Conservation (phyloP, 1,140 invertebrate genomes). For the Drosophila micromelanica region DNA sequence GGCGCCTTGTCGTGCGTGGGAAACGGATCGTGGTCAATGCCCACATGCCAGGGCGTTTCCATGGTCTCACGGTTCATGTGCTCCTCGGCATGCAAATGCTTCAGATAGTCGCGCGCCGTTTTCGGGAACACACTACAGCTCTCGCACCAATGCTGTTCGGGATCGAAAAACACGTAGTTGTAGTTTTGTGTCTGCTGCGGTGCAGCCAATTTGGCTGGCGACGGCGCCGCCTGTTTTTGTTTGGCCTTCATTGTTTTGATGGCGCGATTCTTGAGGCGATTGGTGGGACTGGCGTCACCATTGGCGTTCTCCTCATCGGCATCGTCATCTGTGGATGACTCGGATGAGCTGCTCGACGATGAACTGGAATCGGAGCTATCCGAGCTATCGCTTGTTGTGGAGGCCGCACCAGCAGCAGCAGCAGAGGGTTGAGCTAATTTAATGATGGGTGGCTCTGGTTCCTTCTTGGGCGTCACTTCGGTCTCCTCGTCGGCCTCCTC, state of each 20-base stretch:
- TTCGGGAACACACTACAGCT: conserved; percentile 93
- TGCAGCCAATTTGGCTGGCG: conserved; percentile 21
- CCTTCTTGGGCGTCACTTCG: conserved; percentile 21
- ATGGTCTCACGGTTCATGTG: conserved; percentile 89
- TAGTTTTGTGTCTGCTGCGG: conserved; percentile 64
- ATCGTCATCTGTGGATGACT: conserved; percentile 56
- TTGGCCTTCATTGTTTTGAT: conserved; percentile 85
- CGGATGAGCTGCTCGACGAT: conserved; percentile 51
- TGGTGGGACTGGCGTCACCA: conserved; percentile 68
- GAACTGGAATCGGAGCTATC: conserved; percentile 65
- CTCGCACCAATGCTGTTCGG: conserved; percentile 94
- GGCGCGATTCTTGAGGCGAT: conserved; percentile 79
- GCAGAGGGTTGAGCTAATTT: conserved; percentile 15
- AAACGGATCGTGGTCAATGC: conserved; percentile 86
- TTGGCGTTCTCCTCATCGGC: conserved; percentile 61
- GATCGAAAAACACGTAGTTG: conserved; percentile 94
- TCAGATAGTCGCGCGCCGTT: conserved; percentile 93
- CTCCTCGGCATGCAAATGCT: conserved; percentile 91
- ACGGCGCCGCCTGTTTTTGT: conserved; percentile 62
- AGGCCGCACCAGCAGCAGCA: conserved; percentile 19
- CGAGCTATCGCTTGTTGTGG: conserved; percentile 61
- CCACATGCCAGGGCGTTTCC: conserved; percentile 91
- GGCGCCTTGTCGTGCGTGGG: conserved; percentile 88
- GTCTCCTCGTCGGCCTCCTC: conserved; percentile 66
- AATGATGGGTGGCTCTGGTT: conserved; percentile 5